Conservation (phyloP, 1,140 invertebrate genomes). For the Odontomachus brunneus region DNA sequence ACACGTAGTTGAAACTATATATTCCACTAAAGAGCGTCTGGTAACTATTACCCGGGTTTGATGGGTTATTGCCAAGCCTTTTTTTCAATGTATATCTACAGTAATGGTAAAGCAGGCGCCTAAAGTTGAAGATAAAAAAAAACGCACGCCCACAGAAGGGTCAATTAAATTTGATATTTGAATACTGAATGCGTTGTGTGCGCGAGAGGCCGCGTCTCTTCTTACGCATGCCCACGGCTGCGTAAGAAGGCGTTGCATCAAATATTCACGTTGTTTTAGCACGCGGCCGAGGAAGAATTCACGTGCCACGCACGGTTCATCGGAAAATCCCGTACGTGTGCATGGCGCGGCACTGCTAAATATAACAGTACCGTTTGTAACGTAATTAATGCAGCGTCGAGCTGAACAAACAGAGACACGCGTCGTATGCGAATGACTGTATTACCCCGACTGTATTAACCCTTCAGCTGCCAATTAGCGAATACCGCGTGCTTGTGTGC, state of each 20-base stretch:
- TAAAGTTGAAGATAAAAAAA: too few relatives aligned
- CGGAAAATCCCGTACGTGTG: conserved; percentile 34
- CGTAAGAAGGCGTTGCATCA: conserved; percentile 17
- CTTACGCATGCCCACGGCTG: conserved; percentile 12
- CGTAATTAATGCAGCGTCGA: conserved; percentile 42
- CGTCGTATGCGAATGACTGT: conserved; percentile 24
- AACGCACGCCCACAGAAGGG: too few relatives aligned
- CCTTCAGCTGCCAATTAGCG: conserved; percentile 35
- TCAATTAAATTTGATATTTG: too few relatives aligned
- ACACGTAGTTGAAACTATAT: too few relatives aligned
- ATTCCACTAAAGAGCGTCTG: too few relatives aligned
- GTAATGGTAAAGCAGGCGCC: too few relatives aligned
- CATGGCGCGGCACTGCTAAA: conserved; percentile 28
- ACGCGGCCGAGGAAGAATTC: conserved; percentile 1
- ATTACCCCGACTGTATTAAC: conserved; percentile 21
- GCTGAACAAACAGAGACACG: conserved; percentile 18
- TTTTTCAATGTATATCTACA: too few relatives aligned
- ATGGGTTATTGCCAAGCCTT: too few relatives aligned
- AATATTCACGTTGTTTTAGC: conserved; percentile 10
- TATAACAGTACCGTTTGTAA: conserved; percentile 45
- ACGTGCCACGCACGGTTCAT: conserved; percentile 22
- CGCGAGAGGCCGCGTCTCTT: not conserved
- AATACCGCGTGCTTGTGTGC: conserved; percentile 13
- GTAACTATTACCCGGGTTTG: too few relatives aligned
- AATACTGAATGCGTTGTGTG: not conserved